Evolutionary conservation across 1,140 invertebrate species (phyloP).

Genomic region (Vollenhovia emeryi): DNA sequence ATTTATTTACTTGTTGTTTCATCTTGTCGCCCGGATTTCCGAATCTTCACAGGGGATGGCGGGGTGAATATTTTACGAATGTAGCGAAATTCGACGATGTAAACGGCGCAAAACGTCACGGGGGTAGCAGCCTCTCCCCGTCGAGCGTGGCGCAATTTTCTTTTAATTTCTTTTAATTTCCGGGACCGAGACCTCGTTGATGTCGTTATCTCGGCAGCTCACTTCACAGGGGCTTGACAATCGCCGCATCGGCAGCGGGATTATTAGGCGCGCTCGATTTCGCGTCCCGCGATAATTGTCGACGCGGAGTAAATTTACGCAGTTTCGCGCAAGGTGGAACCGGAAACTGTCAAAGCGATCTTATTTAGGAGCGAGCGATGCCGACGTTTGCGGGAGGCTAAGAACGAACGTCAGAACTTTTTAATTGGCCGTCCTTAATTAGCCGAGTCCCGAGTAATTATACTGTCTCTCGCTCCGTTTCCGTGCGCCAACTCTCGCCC

Average conservation of each 20-base stretch:
- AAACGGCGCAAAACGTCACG: neutral
- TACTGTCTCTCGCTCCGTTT: constrained; percentile 80
- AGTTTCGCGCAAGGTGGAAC: constrained; percentile 53
- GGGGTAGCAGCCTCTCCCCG: neutral
- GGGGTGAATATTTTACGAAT: neutral
- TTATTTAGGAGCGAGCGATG: constrained; percentile 53
- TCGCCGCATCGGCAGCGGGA: neutral
- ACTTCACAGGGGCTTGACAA: neutral
- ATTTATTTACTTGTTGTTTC: neutral
- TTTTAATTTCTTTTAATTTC: neutral
- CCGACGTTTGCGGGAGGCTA: constrained; percentile 70
- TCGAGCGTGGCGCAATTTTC: too few relatives aligned
- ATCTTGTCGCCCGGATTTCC: neutral
- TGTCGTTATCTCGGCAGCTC: neutral
- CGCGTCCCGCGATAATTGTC: constrained; percentile 62
- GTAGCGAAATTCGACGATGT: neutral
- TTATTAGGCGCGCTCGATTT: constrained; percentile 21
- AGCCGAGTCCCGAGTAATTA: constrained; percentile 83
- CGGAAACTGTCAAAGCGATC: constrained; percentile 69
- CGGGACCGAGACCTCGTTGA: too few relatives aligned
- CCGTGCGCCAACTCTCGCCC: constrained; percentile 36
- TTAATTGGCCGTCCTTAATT: constrained; percentile 85
- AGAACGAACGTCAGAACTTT: constrained; percentile 82
- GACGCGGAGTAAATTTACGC: constrained; percentile 62
- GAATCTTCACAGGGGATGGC: neutral